Evolutionary conservation across 2,113 vertebrate genomes (phyloP).

Genomic region (Otus sunia): DNA sequence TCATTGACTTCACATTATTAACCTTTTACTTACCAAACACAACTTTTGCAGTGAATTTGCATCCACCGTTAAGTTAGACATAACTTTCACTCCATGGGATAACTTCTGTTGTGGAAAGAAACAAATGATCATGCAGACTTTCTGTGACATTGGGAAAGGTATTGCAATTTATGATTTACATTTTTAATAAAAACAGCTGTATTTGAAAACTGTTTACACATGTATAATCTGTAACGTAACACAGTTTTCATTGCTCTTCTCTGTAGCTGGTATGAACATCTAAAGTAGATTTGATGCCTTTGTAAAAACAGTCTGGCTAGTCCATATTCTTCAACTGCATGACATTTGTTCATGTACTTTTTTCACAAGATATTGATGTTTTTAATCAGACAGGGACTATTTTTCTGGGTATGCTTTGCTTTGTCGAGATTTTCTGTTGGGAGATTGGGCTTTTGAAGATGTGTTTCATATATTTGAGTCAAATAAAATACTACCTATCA

Average conservation of each 20-base stretch:
- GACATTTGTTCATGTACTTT: background rate
- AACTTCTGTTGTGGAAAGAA: background rate
- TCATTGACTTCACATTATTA: background rate
- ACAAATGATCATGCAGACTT: background rate
- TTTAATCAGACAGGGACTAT: conserved; percentile 34
- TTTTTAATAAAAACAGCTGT: conserved; percentile 33
- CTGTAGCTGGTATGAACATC: conserved; percentile 13
- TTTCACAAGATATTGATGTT: conserved; percentile 4
- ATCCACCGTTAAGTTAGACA: background rate
- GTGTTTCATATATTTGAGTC: conserved; percentile 31
- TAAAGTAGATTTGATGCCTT: conserved; percentile 18
- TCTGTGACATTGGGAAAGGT: background rate
- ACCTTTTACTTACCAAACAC: background rate
- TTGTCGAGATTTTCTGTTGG: conserved; percentile 26
- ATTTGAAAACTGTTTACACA: conserved; percentile 27
- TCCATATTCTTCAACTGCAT: background rate
- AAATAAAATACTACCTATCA: conserved; percentile 31
- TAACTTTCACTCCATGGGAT: background rate
- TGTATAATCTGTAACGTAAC: background rate
- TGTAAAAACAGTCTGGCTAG: background rate
- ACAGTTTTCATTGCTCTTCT: conserved; percentile 10
- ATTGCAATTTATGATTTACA: conserved; percentile 11
- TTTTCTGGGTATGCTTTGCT: conserved; percentile 6
- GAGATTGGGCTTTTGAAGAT: conserved; percentile 45
- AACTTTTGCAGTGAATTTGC: background rate